phyloP scores from a whole-genome alignment of 2,797 vertebrate species.

The Pteronotus mesoamericanus region DNA sequence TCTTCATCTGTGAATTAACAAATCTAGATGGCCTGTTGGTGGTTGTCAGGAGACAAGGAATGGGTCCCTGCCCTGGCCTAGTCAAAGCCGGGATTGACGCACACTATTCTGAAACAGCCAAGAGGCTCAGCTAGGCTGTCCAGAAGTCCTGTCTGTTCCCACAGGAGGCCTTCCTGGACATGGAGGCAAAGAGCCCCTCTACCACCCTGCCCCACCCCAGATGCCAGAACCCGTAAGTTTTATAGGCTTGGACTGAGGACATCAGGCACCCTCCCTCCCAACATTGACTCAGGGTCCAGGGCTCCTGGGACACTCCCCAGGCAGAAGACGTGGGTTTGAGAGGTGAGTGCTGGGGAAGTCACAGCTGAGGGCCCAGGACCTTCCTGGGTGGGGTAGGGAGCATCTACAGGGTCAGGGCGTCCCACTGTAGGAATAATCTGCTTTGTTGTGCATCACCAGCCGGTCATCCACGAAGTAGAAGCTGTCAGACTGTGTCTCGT shows the following conservation, averaged over 20 bases:
- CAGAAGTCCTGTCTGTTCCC: not conserved
- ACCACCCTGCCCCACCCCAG: not conserved
- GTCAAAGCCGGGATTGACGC: not conserved
- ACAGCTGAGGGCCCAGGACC: not conserved
- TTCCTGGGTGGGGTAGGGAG: not conserved
- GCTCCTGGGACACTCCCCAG: not conserved
- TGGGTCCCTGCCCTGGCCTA: not conserved
- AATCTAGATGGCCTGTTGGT: slow-evolving; percentile 1
- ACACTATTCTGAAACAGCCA: slow-evolving; percentile 42
- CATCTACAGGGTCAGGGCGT: slow-evolving; percentile 82
- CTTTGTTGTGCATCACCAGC: slow-evolving; percentile 99
- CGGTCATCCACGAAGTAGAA: slow-evolving; percentile 99
- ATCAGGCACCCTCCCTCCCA: not conserved
- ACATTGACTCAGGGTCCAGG: not conserved
- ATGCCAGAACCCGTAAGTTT: not conserved
- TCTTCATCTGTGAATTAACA: not conserved
- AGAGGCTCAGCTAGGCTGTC: not conserved
- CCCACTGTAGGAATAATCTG: slow-evolving; percentile 98
- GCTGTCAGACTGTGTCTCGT: slow-evolving; percentile 99
- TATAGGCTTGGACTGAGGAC: not conserved
- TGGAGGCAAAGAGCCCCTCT: not conserved
- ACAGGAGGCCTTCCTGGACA: slow-evolving; percentile 10
- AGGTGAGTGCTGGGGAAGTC: not conserved
- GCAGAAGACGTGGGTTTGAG: not conserved
- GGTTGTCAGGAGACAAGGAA: not conserved